Evolutionary conservation across 2,797 vertebrate genomes (phyloP), one percentile per base, ranked within the genome.

Genomic region (Labeo calbasu): DNA sequence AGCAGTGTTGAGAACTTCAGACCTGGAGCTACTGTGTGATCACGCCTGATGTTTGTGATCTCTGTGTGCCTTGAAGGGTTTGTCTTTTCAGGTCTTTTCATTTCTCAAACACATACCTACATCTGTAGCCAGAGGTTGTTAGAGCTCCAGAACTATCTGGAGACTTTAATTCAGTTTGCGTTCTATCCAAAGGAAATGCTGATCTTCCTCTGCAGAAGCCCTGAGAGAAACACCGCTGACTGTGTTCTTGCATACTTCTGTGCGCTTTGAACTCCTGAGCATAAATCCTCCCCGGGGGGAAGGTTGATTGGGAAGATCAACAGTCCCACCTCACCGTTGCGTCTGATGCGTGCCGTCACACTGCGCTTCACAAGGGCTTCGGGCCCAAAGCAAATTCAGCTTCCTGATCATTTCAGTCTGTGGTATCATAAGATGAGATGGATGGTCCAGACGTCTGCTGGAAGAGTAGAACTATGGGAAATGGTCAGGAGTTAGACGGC

Each of bases 151-250:
- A 92, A 92, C 89, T 87, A 90, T 89, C 85, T 86, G 84, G 61
- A 79, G 77, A 88, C 84, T 81, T 89, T 86, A 84, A 90, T 90
- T 88, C 57, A 90, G 90, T 91, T 86, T 88, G 80, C 84, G 78
- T 86, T 83, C 84, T 84, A 85, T 87, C 82, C 87, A 68, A 86
- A 87, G 82, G 79, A 89, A 84, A 90, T 86, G 82, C 61, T 70
- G 88, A 88, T 84, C 63, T 66, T 66, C 70, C 40, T 46, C 51
- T 86, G 78, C 84, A 17, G 43, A 59, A 28, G 73, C 79, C 79
- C 77, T 59, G 81, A 82, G 82, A 79, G 28, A 76, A 76, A 85
- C 61, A 23, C 82, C 65, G 21, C 69, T 77, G 77, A 77, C 59
- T 68, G 79, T 84, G 79, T 87, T 86, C 82, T 89, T 79, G 82